phyloP scores from a whole-genome alignment of 2,113 vertebrate species.

The Daboia siamensis region DNA sequence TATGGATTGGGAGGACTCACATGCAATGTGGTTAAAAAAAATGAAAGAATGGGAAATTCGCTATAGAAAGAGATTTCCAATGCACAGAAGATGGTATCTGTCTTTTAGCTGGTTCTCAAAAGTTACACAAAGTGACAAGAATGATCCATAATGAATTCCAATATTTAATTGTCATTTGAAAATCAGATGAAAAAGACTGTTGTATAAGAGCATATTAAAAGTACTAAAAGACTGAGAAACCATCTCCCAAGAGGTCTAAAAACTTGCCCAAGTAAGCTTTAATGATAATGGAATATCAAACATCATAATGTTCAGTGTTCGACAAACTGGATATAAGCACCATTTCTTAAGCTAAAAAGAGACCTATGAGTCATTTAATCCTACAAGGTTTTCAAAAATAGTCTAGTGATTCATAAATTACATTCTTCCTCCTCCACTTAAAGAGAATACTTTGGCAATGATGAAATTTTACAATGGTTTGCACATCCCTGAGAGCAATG shows the following conservation, averaged over 20 bases:
- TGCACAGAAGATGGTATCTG: not conserved
- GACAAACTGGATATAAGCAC: slow-evolving; percentile 5
- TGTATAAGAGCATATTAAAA: not conserved
- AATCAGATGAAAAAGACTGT: not conserved
- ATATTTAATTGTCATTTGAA: not conserved
- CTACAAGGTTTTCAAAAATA: slow-evolving; percentile 49
- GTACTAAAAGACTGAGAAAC: not conserved
- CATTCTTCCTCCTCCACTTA: slow-evolving; percentile 51
- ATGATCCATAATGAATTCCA: not conserved
- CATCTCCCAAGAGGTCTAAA: not conserved
- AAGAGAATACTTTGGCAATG: slow-evolving; percentile 16
- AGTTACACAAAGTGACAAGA: not conserved
- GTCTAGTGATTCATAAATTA: slow-evolving; percentile 51
- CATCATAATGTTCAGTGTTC: slow-evolving; percentile 20
- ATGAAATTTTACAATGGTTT: not conserved
- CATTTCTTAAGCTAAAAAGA: slow-evolving; percentile 34
- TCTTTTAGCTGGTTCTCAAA: not conserved
- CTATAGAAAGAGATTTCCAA: not conserved
- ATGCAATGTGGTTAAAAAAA: not conserved
- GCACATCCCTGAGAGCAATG: not conserved
- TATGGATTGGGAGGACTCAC: too few species aligned
- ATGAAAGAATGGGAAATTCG: not conserved
- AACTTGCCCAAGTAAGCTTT: slow-evolving; percentile 16
- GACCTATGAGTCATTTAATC: slow-evolving; percentile 34
- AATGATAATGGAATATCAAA: not conserved